phyloP scores from a whole-genome alignment of 2,888 invertebrate genomes.

The Schizaphis graminum region DNA sequence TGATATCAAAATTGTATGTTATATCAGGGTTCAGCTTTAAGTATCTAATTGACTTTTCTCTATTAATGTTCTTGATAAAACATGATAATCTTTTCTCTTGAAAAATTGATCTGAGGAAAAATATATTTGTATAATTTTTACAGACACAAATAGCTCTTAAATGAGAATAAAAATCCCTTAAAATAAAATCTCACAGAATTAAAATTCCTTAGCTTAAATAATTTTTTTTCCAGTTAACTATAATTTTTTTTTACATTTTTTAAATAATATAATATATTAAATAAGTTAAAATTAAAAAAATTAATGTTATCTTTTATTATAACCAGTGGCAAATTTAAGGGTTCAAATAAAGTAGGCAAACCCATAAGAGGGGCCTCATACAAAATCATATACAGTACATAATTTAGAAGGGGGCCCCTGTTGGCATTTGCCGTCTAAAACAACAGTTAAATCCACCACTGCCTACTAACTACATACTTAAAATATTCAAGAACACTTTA shows the following conservation, averaged over 20 bases:
- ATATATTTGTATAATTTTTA: not conserved
- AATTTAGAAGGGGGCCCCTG: too few species aligned
- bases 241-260: not conserved
- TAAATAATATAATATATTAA: not conserved
- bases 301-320: not conserved
- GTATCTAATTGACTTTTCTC: not conserved
- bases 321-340: too few species aligned
- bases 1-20: slow-evolving; percentile 59
- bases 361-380: too few species aligned
- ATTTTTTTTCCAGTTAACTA: not conserved
- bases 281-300: not conserved
- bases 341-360: too few species aligned
- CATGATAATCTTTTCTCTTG: not conserved
- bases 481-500: not conserved
- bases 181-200: too few species aligned
- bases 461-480: not conserved
- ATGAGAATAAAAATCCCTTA: not conserved
- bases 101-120: not conserved
- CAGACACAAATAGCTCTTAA: not conserved
- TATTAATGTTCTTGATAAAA: not conserved
- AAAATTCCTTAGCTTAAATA: not conserved
- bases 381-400: too few species aligned
- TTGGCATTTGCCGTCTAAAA: too few species aligned
- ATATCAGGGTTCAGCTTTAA: not conserved
- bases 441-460: too few species aligned